These are phyloP conservation scores for Piprites chloris DNA, from an alignment of 2,113 vertebrate species.

Conservation along the genomic window DNA sequence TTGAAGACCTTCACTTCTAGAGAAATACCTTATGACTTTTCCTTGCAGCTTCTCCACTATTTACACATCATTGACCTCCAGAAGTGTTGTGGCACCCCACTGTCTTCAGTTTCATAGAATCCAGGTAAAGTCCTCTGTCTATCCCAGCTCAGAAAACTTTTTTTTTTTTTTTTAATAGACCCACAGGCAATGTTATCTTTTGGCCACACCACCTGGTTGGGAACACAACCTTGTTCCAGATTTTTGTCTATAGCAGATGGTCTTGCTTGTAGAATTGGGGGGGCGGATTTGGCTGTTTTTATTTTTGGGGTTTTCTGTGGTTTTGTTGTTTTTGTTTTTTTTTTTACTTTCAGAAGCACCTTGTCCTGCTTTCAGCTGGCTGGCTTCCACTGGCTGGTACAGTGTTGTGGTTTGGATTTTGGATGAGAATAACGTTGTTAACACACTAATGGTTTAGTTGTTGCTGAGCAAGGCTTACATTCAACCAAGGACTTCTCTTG, in stretches of 20 bases:
- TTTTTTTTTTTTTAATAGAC: neutral
- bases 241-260: neutral
- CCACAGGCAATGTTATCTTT: neutral
- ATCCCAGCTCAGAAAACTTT: neutral
- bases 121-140: neutral
- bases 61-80: neutral
- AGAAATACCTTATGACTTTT: neutral
- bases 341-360: neutral
- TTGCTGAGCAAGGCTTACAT: neutral
- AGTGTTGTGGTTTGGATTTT: neutral
- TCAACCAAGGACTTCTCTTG: neutral
- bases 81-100: neutral
- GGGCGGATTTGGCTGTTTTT: neutral
- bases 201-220: neutral
- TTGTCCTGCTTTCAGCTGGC: neutral
- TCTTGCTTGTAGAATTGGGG: rapidly evolving
- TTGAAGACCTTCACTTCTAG: neutral
- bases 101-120: neutral
- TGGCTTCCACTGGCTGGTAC: too few species aligned
- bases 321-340: neutral
- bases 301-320: too few species aligned
- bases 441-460: neutral
- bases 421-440: neutral
- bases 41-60: neutral
- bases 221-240: neutral